A percentile compares a stretch with the other conserved stretches of the same genome.
Conservation (phyloP, 2,797 vertebrate species). For the Ibycter americanus region DNA sequence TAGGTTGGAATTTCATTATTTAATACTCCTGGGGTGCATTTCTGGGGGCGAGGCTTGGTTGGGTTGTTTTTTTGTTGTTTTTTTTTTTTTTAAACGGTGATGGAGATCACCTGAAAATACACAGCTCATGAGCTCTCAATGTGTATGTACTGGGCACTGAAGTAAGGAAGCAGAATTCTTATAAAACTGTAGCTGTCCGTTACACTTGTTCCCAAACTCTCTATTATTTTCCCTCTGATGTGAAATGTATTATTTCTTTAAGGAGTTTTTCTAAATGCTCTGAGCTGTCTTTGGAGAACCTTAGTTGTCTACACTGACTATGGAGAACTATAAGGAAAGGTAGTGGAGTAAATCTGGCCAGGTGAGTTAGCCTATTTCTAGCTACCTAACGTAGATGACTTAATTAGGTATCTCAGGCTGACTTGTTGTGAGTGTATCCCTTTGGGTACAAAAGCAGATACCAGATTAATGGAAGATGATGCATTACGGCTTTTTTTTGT, state of each 20-base stretch:
- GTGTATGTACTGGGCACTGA: no score
- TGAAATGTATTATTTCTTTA: background rate
- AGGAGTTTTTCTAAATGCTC: background rate
- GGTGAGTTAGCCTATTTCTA: background rate
- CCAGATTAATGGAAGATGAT: background rate
- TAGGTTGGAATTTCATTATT: background rate
- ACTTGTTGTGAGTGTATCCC: background rate
- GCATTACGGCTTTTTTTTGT: background rate
- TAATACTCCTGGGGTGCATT: fast-evolving
- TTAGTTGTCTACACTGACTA: background rate
- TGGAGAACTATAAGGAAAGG: background rate
- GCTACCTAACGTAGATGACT: background rate
- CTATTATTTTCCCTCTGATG: background rate
- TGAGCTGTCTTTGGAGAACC: background rate
- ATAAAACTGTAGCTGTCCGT: background rate
- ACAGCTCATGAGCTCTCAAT: background rate
- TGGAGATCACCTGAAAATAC: background rate
- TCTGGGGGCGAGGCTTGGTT: fast-evolving
- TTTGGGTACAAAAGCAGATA: background rate
- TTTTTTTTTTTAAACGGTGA: background rate
- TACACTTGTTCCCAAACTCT: background rate
- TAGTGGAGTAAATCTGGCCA: background rate
- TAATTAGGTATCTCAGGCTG: background rate
- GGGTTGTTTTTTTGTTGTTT: background rate
- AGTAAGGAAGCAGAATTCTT: background rate